Evolutionary conservation across 2,113 vertebrate genomes (phyloP), one percentile per base, ranked within the genome.

Genomic region (Neolamprologus tretocephalus): DNA sequence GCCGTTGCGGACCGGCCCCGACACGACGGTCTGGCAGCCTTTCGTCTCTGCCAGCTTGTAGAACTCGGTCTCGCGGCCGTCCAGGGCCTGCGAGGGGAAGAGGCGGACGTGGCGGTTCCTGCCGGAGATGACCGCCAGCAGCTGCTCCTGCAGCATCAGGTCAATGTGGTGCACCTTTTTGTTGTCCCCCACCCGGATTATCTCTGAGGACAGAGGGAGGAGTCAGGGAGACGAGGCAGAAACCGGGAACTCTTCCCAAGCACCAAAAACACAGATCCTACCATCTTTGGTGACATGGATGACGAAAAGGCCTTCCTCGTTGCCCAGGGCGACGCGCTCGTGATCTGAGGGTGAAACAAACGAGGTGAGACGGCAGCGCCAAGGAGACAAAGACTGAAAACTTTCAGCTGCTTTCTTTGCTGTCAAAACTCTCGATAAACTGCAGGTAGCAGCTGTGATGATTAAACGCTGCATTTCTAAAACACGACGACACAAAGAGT

Each of bases 161-260:
- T 99, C 98, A 17, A 99, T 97, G 91, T 99, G 98, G 96, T 99
- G 97, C 79, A 99, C 97, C 95, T 99, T 99, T 96, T 99, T 99
- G 88, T 98, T 98, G 94, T 99, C 99, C 61, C 98, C 98, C 88
- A 99, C 98, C 53, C 99, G 97, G 89, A 99, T 97, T 80, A 99
- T 99, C 95, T 99, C 99, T 99, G 92, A 26, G 81, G 84, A 61
- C 2, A 7, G 12, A 33, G 31, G 78, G 13, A 40, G 45, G 31
- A 31, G 37, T 47, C 8, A 35, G 8, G 3, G 23, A 19, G 4
- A 31, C 5, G 8, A 55, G 13, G 28, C 23, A 75, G 42, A 26
- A 42, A 47, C 3, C 14, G 3, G n/a, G 21, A 73, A 3, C 37
- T 37, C 5, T 12, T 35, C 17, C 1, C 11, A 8, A 68, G 19